These are phyloP conservation scores for Scaptodrosophila latifasciaeformis DNA, from an alignment of 2,888 invertebrate genomes.

Conservation along the genomic window DNA sequence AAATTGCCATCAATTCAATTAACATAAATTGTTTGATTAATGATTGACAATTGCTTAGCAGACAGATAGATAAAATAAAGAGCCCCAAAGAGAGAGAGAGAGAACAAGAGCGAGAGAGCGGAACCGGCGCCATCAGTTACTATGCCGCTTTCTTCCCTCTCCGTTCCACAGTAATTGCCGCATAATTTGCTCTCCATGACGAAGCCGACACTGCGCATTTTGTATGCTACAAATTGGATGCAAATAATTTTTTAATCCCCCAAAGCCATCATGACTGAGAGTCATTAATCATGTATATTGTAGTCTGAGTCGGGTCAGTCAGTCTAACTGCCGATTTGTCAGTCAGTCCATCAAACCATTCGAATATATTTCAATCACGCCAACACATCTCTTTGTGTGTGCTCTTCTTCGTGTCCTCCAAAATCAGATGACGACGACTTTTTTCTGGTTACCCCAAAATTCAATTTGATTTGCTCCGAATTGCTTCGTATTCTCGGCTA, in stretches of 20 bases:
- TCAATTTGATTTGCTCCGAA: constrained; percentile 48
- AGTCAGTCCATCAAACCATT: constrained; percentile 29
- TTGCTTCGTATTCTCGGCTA: not conserved
- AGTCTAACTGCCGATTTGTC: not conserved
- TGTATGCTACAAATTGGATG: constrained; percentile 29
- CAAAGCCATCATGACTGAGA: constrained; percentile 18
- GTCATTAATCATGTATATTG: constrained; percentile 62
- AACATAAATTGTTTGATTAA: constrained; percentile 65
- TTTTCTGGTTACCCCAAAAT: constrained; percentile 35
- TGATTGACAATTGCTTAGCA: constrained; percentile 55
- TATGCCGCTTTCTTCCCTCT: too few relatives aligned
- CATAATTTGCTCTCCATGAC: constrained; percentile 46
- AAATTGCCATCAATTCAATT: constrained; percentile 65
- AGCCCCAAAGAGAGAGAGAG: constrained; percentile 15
- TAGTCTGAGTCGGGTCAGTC: constrained; percentile 23
- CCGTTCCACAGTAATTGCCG: constrained; percentile 52
- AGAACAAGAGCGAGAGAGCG: constrained; percentile 1
- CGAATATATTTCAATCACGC: constrained; percentile 65
- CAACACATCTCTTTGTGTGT: not conserved
- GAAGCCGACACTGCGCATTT: constrained; percentile 34
- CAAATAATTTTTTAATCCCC: constrained; percentile 63
- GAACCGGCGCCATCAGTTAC: constrained; percentile 13
- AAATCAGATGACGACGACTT: too few relatives aligned
- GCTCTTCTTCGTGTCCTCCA: too few relatives aligned
- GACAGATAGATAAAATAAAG: not conserved